Evolutionary conservation across 2,113 vertebrate species (phyloP).

Genomic region (Girardinichthys multiradiatus): DNA sequence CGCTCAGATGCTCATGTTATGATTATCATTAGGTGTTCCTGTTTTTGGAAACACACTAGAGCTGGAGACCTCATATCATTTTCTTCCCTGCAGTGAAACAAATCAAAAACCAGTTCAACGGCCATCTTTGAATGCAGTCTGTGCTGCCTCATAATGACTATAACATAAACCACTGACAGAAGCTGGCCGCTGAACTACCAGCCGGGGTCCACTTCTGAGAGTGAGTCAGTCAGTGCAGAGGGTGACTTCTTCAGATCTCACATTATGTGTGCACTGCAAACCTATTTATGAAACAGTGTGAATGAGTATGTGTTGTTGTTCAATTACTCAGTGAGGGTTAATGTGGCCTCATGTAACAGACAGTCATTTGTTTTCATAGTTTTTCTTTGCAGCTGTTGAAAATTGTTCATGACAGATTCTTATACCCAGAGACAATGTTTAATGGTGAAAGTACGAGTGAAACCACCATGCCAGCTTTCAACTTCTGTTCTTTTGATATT

Average conservation of each 20-base stretch:
- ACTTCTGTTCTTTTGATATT: background rate
- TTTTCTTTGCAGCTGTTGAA: slow-evolving; percentile 26
- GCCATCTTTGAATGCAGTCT: slow-evolving; percentile 37
- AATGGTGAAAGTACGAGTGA: no score
- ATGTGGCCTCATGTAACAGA: background rate
- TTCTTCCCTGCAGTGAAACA: slow-evolving; percentile 60
- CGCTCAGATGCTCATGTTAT: slow-evolving; percentile 55
- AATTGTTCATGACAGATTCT: slow-evolving; percentile 20
- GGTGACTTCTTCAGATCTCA: slow-evolving; percentile 51
- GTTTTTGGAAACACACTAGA: slow-evolving; percentile 22
- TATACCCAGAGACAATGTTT: background rate
- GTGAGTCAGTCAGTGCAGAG: slow-evolving; percentile 62
- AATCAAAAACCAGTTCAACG: slow-evolving; percentile 72
- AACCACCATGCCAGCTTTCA: background rate
- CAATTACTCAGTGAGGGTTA: background rate
- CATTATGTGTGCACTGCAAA: slow-evolving; percentile 54
- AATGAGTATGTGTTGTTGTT: background rate
- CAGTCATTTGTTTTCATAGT: slow-evolving; percentile 16
- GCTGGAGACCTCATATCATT: slow-evolving; percentile 45
- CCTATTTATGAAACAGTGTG: slow-evolving; percentile 23
- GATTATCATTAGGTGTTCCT: slow-evolving; percentile 46
- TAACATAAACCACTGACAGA: slow-evolving; percentile 44
- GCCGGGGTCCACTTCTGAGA: slow-evolving; percentile 38
- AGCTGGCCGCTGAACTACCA: slow-evolving; percentile 30
- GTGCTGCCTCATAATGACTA: slow-evolving; percentile 24